Percentiles rank a stretch among this genome's conserved stretches.
phyloP scores from a whole-genome alignment of 2,888 invertebrate species.

The Sphinx pinastri region DNA sequence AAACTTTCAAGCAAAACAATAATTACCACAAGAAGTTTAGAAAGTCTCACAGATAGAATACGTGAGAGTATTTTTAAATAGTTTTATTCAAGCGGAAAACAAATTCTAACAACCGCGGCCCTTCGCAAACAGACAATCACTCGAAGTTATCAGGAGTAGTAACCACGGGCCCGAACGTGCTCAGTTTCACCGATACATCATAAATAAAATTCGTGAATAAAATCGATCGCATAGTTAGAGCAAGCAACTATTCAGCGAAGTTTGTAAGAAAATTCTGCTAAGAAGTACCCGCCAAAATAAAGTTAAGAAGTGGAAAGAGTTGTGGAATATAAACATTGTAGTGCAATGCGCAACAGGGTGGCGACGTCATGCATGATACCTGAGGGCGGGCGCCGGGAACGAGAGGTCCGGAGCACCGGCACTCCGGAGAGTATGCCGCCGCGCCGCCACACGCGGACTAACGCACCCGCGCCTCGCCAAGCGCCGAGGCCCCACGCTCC shows the following conservation, averaged over 20 bases:
- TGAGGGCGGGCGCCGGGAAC: conserved; percentile 68
- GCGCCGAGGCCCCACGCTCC: conserved; percentile 42
- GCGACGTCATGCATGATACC: conserved; percentile 61
- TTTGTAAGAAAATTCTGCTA: conserved; percentile 37
- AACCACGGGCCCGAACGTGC: background rate
- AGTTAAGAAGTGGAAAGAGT: conserved; percentile 38
- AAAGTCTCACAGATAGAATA: no score
- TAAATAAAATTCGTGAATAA: conserved; percentile 17
- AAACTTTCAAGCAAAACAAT: no score
- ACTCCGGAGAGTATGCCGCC: conserved; percentile 58
- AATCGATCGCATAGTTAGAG: conserved; percentile 26
- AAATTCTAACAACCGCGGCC: background rate
- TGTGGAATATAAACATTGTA: conserved; percentile 61
- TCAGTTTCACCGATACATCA: conserved; percentile 12
- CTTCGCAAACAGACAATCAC: background rate
- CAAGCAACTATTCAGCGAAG: conserved; percentile 29
- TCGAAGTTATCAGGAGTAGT: conserved; percentile 12
- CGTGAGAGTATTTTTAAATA: background rate
- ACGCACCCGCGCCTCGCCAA: conserved; percentile 49
- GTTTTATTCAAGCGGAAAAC: background rate
- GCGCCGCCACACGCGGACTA: conserved; percentile 77
- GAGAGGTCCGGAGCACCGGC: conserved; percentile 50
- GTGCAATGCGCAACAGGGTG: conserved; percentile 80
- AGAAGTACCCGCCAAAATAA: conserved; percentile 44
- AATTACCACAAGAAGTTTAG: no score